Evolutionary conservation across 2,113 vertebrate species (phyloP).

Genomic region (Nettapus auritus): DNA sequence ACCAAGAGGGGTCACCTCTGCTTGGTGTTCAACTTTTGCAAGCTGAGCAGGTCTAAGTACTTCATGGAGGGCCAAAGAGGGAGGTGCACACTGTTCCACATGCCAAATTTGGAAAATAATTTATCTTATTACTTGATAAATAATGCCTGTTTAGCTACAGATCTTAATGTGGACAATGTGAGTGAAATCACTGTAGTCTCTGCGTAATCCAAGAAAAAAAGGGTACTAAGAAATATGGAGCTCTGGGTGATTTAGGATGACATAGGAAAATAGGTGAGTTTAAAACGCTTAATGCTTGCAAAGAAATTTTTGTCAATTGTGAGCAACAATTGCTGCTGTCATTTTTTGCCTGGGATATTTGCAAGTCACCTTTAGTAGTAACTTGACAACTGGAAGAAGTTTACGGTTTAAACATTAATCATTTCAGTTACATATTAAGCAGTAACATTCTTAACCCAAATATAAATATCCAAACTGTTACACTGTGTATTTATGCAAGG

Average conservation of each 20-base stretch:
- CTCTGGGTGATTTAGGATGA: background rate
- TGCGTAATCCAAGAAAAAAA: background rate
- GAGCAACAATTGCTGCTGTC: background rate
- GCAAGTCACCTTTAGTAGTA: constrained; percentile 2
- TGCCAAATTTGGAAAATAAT: background rate
- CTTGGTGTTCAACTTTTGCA: background rate
- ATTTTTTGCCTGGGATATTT: constrained; percentile 4
- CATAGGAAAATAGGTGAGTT: background rate
- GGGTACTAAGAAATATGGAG: background rate
- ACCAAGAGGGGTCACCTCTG: background rate
- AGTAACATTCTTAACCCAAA: background rate
- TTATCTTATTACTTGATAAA: background rate
- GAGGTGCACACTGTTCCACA: background rate
- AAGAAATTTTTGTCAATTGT: background rate
- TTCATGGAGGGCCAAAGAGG: background rate
- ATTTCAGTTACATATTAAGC: constrained; percentile 59
- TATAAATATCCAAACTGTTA: constrained; percentile 4
- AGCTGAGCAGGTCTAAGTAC: background rate
- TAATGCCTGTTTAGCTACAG: background rate
- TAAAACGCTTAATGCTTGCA: background rate
- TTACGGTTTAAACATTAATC: constrained; percentile 57
- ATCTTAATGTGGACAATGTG: background rate
- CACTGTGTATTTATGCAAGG: background rate
- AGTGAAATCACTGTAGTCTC: background rate
- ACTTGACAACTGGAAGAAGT: constrained; percentile 30